These are phyloP conservation scores for Arizona elegans DNA, from an alignment of 2,113 vertebrate species.

Conservation along the genomic window DNA sequence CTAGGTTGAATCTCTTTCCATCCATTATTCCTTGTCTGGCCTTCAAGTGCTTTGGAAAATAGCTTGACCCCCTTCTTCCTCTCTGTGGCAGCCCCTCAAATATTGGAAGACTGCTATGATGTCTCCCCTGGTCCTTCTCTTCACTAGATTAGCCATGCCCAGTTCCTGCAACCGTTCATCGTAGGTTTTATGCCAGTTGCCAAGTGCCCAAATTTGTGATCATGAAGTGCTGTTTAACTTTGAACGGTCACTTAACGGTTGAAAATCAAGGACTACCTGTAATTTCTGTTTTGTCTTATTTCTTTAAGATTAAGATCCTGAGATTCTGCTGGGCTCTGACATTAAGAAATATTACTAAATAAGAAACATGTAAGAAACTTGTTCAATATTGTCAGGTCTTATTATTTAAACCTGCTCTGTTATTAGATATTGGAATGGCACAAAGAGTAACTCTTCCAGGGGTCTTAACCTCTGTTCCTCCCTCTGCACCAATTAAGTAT, in stretches of 20 bases:
- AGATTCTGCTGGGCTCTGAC: slow-evolving; percentile 30
- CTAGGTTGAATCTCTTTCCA: too few relatives aligned
- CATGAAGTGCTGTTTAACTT: neutral
- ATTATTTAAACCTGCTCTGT: slow-evolving; percentile 58
- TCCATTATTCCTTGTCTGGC: too few relatives aligned
- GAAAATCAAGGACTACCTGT: neutral
- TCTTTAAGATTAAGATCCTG: slow-evolving; percentile 49
- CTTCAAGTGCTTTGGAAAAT: too few relatives aligned
- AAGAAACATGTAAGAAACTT: slow-evolving; percentile 65
- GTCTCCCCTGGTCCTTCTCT: too few relatives aligned
- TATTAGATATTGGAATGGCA: slow-evolving; percentile 58
- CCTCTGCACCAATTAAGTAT: slow-evolving; percentile 59
- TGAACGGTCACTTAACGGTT: neutral
- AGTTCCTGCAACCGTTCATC: too few relatives aligned
- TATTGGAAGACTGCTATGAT: too few relatives aligned
- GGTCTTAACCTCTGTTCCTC: slow-evolving; percentile 52
- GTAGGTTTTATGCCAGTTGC: neutral
- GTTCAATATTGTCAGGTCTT: slow-evolving; percentile 58
- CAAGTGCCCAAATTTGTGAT: neutral
- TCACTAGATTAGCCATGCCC: too few relatives aligned
- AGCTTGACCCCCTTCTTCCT: too few relatives aligned
- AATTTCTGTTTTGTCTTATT: slow-evolving; percentile 49
- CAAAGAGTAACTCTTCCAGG: slow-evolving; percentile 53
- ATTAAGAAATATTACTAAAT: slow-evolving; percentile 58
- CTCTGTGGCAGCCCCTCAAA: too few relatives aligned